These are phyloP conservation scores for Sinopyrophorus schimmeli DNA, from an alignment of 2,888 invertebrate genomes.

Conservation along the genomic window DNA sequence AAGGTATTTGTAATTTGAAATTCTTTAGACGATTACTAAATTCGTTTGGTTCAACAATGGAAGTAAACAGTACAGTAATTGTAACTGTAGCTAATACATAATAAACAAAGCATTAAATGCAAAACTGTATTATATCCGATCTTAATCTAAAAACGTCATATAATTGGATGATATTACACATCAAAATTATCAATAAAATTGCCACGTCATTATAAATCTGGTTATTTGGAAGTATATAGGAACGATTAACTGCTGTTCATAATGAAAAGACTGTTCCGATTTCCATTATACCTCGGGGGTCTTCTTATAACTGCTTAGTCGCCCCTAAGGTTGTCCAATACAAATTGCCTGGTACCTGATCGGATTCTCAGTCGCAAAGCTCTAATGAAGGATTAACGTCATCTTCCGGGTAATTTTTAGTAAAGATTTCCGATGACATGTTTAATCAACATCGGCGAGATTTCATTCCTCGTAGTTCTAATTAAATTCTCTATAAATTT, in stretches of 20 bases:
- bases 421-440: no score
- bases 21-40: no score
- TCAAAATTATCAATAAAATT: conserved; percentile 41
- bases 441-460: no score
- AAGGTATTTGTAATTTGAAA: no score
- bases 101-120: background rate
- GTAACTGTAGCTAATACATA: no score
- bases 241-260: conserved; percentile 39
- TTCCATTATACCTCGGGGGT: conserved; percentile 33
- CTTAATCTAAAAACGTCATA: conserved; percentile 36
- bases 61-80: no score
- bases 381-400: conserved; percentile 28
- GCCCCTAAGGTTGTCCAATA: conserved; percentile 29
- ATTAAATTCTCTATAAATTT: no score
- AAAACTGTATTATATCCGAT: conserved; percentile 25
- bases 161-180: conserved; percentile 43
- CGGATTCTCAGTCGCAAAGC: conserved; percentile 21
- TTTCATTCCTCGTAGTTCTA: no score
- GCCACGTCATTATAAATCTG: conserved; percentile 41
- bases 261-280: conserved; percentile 41
- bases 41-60: no score
- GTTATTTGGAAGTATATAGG: conserved; percentile 32
- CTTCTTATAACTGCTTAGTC: conserved; percentile 27
- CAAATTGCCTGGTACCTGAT: conserved; percentile 33
- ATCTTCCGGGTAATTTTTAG: conserved; percentile 13